Percentiles rank a stretch among this genome's conserved stretches.
These are phyloP conservation scores for Endomychus coccineus DNA, from an alignment of 2,888 invertebrate genomes.

Conservation along the genomic window DNA sequence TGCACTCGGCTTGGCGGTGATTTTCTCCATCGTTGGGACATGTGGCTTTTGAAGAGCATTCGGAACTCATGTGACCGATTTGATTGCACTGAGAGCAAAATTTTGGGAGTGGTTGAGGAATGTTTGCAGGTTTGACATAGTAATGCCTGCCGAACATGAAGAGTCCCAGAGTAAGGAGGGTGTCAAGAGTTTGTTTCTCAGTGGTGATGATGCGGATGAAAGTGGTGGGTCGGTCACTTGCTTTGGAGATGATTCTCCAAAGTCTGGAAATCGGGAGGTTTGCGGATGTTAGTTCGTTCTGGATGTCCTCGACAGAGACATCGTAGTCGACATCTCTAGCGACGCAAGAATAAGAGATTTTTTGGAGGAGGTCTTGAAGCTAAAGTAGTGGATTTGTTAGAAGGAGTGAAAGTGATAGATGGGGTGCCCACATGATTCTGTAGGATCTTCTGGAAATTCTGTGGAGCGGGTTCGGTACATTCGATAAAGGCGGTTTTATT, in stretches of 20 bases:
- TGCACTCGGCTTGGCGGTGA: not conserved
- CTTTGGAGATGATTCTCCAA: conserved; percentile 4
- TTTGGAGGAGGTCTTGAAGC: not conserved
- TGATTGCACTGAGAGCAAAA: not conserved
- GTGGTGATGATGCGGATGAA: not conserved
- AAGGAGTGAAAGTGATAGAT: not conserved
- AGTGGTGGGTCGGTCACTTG: not conserved
- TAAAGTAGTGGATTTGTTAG: not conserved
- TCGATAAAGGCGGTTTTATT: conserved; percentile 3
- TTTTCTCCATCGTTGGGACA: not conserved
- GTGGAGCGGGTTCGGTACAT: not conserved
- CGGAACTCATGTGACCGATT: not conserved
- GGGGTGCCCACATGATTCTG: not conserved
- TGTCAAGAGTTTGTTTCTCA: not conserved
- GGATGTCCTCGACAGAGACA: not conserved
- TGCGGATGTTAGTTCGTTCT: not conserved
- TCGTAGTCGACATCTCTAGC: not conserved
- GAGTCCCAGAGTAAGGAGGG: not conserved
- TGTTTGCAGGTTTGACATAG: not conserved
- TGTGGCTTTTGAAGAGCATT: not conserved
- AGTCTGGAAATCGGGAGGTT: not conserved
- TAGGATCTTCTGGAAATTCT: conserved; percentile 2
- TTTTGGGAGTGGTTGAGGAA: not conserved
- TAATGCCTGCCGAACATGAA: not conserved
- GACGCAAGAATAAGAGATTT: conserved; percentile 1